phyloP scores from a whole-genome alignment of 2,888 invertebrate species.

The Zaprionus obscuricornis region DNA sequence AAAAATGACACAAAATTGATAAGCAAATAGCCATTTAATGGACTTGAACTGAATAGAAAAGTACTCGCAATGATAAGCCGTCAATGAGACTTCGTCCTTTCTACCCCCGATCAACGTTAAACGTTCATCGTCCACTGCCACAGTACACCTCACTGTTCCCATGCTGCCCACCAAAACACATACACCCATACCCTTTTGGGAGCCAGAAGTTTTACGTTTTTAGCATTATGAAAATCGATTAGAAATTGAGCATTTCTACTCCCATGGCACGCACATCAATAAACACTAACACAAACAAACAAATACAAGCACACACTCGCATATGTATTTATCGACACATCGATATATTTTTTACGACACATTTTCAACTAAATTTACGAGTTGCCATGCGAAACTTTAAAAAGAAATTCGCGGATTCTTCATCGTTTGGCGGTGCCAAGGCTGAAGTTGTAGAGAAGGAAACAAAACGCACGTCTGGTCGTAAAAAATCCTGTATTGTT shows the following conservation, averaged over 20 bases:
- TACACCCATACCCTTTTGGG: background rate
- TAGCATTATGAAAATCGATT: slow-evolving; percentile 54
- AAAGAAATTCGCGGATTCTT: slow-evolving; percentile 48
- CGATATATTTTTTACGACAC: slow-evolving; percentile 50
- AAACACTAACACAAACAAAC: slow-evolving; percentile 3
- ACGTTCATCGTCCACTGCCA: too few relatives aligned
- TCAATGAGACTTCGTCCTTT: slow-evolving; percentile 34
- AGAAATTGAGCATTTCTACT: slow-evolving; percentile 33
- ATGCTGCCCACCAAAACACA: background rate
- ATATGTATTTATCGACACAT: too few relatives aligned
- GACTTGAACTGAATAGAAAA: slow-evolving; percentile 60
- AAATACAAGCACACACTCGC: background rate
- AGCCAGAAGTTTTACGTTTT: slow-evolving; percentile 21
- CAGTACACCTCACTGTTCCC: background rate
- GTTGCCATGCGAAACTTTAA: slow-evolving; percentile 55
- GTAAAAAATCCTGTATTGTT: slow-evolving; percentile 52
- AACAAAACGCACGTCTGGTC: slow-evolving; percentile 54
- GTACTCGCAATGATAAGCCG: slow-evolving; percentile 64
- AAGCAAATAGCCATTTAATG: slow-evolving; percentile 72
- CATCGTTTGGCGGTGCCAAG: slow-evolving; percentile 3
- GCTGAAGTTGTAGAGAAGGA: background rate
- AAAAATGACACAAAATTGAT: slow-evolving; percentile 56
- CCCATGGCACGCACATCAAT: slow-evolving; percentile 39
- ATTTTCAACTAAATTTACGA: slow-evolving; percentile 62
- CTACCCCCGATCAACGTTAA: background rate